Percentiles rank a stretch among this genome's conserved stretches.
These are phyloP conservation scores for Halesus radiatus DNA, from an alignment of 1,140 invertebrate genomes.

Conservation along the genomic window DNA sequence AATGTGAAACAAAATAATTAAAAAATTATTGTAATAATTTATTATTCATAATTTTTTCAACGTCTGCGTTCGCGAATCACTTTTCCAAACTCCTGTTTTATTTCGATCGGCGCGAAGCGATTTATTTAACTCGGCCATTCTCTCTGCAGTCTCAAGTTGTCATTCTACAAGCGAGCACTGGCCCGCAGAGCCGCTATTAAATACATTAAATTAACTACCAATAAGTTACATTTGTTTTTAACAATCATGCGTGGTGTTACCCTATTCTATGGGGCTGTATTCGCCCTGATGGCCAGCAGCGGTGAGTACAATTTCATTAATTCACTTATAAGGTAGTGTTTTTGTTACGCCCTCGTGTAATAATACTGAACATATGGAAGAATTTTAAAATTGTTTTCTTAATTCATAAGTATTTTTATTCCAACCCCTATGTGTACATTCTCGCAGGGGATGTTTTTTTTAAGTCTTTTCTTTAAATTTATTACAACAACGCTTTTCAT, in stretches of 20 bases:
- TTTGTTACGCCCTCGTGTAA: no score
- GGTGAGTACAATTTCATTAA: slow-evolving; percentile 32
- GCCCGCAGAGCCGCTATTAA: not conserved
- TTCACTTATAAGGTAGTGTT: no score
- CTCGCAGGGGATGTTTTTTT: no score
- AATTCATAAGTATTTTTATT: not conserved
- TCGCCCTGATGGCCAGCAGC: slow-evolving; percentile 30
- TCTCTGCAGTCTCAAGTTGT: slow-evolving; percentile 27
- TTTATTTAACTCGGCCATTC: slow-evolving; percentile 1
- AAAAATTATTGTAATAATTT: no score
- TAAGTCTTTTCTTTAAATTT: no score
- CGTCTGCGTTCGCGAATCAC: not conserved
- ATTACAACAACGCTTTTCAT: no score
- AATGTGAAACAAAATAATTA: no score
- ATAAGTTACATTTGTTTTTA: slow-evolving; percentile 2
- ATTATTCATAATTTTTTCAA: not conserved
- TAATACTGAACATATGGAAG: not conserved
- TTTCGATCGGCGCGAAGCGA: not conserved
- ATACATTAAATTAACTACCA: not conserved
- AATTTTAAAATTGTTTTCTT: not conserved
- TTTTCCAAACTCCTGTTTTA: not conserved
- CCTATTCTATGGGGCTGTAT: slow-evolving; percentile 22
- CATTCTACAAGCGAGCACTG: slow-evolving; percentile 22
- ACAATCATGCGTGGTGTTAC: slow-evolving; percentile 38
- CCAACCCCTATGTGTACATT: no score